phyloP scores from a whole-genome alignment of 1,140 invertebrate genomes.

The Notospermus geniculatus region DNA sequence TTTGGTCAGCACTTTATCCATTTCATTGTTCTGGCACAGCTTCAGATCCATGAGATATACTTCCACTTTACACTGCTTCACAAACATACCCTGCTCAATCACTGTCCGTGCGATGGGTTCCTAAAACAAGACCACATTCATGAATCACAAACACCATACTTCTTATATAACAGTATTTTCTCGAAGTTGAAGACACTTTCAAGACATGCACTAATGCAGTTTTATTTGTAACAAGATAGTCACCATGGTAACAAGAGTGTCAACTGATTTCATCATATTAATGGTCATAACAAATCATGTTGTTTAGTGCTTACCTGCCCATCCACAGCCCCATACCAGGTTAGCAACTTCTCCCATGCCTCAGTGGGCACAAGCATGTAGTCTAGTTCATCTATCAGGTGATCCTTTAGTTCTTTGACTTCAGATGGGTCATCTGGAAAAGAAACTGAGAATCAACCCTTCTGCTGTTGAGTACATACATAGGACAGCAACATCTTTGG shows the following conservation, averaged over 20 bases:
- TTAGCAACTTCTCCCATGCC: constrained; percentile 55
- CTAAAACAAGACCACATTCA: constrained; percentile 34
- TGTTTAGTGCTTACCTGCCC: constrained; percentile 36
- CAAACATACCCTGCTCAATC: constrained; percentile 58
- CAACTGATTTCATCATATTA: neutral
- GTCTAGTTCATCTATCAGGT: constrained; percentile 59
- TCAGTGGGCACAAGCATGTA: constrained; percentile 57
- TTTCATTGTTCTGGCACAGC: constrained; percentile 57
- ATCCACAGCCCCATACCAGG: constrained; percentile 54
- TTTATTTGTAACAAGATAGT: too few relatives aligned
- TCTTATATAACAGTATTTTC: too few relatives aligned
- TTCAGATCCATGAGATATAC: constrained; percentile 60
- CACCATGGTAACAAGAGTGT: too few relatives aligned
- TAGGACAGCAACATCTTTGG: too few relatives aligned
- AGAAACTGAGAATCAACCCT: constrained; percentile 18
- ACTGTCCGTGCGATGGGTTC: constrained; percentile 56
- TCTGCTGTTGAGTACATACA: too few relatives aligned
- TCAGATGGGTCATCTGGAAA: constrained; percentile 37
- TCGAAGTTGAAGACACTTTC: too few relatives aligned
- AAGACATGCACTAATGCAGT: too few relatives aligned
- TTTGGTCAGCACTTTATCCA: constrained; percentile 45
- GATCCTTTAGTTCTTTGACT: constrained; percentile 52
- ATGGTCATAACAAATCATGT: too few relatives aligned
- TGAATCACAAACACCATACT: too few relatives aligned
- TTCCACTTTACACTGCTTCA: constrained; percentile 59